Base-by-base conservation (phyloP, 2,113 vertebrate genomes). In the Grammomys surdaster region DNA sequence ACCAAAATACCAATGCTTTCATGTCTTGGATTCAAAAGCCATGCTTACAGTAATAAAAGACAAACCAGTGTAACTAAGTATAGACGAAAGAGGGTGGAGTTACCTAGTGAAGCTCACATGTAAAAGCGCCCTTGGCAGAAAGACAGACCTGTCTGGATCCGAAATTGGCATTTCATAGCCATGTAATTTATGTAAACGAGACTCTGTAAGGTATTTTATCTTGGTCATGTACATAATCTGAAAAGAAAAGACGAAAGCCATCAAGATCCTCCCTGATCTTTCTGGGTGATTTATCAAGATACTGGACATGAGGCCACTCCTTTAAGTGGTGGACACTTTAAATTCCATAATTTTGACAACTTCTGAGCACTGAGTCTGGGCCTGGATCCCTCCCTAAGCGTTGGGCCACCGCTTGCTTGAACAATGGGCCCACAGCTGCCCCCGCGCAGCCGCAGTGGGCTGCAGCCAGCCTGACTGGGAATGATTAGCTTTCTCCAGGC, bases 1-100 rank as follows among this genome's bases (percentile, higher is more conserved):
- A 97, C 92, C 94, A 87, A 97, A 97, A 97, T 91, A 95, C 92
- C 96, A 87, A 51, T 89, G 91, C 94, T 92, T 97, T 96, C 90
- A 90, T 97, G 96, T 92, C 90, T 86, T 95, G 96, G 97, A 43
- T 90, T 97, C 97, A 88, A 97, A 96, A 97, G 92, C 89, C 95
- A 56, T 96, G 92, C 96, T 97, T 91, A 96, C 95, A 93, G 93
- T 94, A 93, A 96, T 96, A 96, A 96, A 96, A 95, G 95, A 87
- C 81, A 91, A 94, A 77, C 88, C 63, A 1, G 92, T 88, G 95
- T 63, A 65, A 96, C 96, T 63, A 90, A 94, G 88, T 48, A 48
- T 60, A 40, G 86, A 92, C 60, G 95, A 95, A 94, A 95, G 92
- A 76, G 12, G 43, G 78, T 88, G 93, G 92, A 97, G 96, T 95